These are phyloP conservation scores for Epistrophella euchroma DNA, from an alignment of 2,888 invertebrate species.

Conservation along the genomic window DNA sequence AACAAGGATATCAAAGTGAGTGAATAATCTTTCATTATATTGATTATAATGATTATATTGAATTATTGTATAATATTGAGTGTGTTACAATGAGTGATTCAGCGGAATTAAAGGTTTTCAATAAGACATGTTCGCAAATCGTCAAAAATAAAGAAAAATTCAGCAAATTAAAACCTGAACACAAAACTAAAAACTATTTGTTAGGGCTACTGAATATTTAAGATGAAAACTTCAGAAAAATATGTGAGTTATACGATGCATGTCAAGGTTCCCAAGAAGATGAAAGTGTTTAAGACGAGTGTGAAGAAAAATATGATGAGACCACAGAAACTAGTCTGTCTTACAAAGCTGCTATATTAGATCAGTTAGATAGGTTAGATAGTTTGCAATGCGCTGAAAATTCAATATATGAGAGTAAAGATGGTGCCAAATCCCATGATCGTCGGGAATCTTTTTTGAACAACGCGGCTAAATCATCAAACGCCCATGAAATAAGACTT, in stretches of 20 bases:
- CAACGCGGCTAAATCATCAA: not conserved
- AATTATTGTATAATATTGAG: not conserved
- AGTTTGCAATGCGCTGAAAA: not conserved
- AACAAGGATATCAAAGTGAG: not conserved
- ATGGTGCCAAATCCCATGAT: not conserved
- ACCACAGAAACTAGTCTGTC: not conserved
- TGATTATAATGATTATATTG: too few species aligned
- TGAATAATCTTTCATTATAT: not conserved
- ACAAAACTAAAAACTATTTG: not conserved
- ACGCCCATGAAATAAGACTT: not conserved
- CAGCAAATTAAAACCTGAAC: not conserved
- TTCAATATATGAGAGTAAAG: not conserved
- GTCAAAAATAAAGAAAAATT: not conserved
- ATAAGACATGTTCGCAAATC: not conserved
- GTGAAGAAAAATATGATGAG: not conserved
- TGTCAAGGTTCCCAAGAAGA: not conserved
- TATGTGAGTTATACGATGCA: not conserved
- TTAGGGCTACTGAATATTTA: not conserved
- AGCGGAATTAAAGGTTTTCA: too few species aligned
- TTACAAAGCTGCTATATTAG: not conserved
- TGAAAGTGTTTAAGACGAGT: not conserved
- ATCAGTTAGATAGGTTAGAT: not conserved
- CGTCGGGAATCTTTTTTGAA: not conserved
- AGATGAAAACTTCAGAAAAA: too few species aligned
- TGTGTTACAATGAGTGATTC: not conserved